Percentiles rank a stretch among this genome's conserved stretches.
Evolutionary conservation across 2,888 invertebrate genomes (phyloP).

Genomic region (Nineta flava): DNA sequence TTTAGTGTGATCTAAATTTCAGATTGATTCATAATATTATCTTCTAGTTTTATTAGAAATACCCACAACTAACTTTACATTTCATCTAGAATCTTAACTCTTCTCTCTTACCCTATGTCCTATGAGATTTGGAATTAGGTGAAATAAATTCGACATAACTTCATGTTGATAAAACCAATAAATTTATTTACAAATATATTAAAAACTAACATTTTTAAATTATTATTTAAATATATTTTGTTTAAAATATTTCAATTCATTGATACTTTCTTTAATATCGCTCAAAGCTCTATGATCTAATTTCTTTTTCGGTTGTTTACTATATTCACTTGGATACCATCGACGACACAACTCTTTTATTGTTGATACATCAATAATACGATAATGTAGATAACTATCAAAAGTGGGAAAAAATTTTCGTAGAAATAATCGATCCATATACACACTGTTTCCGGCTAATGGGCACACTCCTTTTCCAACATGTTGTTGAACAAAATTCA

Average conservation of each 20-base stretch:
- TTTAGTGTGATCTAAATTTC: no score
- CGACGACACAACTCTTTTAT: conserved; percentile 68
- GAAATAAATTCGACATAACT: no score
- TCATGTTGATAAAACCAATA: no score
- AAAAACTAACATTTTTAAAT: background rate
- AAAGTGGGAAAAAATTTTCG: conserved; percentile 67
- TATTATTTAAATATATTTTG: conserved; percentile 39
- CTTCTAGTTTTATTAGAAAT: no score
- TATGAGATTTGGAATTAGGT: no score
- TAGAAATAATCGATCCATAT: conserved; percentile 74
- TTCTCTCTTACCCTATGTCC: no score
- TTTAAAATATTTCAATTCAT: conserved; percentile 68
- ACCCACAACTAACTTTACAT: no score
- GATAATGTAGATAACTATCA: conserved; percentile 68
- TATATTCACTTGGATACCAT: conserved; percentile 54
- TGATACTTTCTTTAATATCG: conserved; percentile 76
- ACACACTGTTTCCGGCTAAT: conserved; percentile 76
- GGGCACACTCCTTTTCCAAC: conserved; percentile 44
- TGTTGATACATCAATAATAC: conserved; percentile 83
- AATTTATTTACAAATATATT: no score
- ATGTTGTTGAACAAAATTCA: conserved; percentile 53
- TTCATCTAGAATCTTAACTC: no score
- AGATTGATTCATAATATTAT: no score
- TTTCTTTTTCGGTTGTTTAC: conserved; percentile 41
- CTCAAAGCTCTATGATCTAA: conserved; percentile 57